Conservation (phyloP, 2,888 invertebrate species). For the Thecocarcelia acutangulata region DNA sequence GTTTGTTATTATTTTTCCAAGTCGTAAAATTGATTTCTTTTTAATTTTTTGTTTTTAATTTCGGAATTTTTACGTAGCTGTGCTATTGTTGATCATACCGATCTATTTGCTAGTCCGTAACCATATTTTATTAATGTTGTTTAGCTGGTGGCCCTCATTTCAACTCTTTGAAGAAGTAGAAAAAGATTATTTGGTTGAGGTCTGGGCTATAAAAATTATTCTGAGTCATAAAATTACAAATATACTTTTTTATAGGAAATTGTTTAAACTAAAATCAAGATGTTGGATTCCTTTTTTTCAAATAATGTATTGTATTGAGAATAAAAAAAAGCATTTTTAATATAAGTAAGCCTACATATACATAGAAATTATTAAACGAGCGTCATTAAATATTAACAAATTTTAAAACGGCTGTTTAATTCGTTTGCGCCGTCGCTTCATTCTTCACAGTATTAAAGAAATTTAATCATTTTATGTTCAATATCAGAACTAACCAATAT, state of each 20-base stretch:
- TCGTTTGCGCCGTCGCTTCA: no score
- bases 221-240: slow-evolving; percentile 76
- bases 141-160: slow-evolving; percentile 36
- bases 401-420: no score
- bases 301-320: background rate
- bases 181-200: slow-evolving; percentile 58
- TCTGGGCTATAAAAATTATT: background rate
- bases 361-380: no score
- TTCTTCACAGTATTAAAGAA: no score
- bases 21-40: slow-evolving; percentile 65
- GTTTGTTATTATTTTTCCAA: slow-evolving; percentile 47
- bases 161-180: slow-evolving; percentile 50
- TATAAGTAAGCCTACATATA: no score
- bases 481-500: no score
- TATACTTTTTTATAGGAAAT: slow-evolving; percentile 31
- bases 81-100: slow-evolving; percentile 24
- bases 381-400: no score
- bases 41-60: slow-evolving; percentile 47
- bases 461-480: no score
- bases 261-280: slow-evolving; percentile 21
- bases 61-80: slow-evolving; percentile 39
- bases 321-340: background rate
- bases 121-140: slow-evolving; percentile 29
- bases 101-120: slow-evolving; percentile 44
- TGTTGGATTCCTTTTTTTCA: background rate